Conservation (phyloP, 1,140 invertebrate genomes). For the Solenopsis invicta region DNA sequence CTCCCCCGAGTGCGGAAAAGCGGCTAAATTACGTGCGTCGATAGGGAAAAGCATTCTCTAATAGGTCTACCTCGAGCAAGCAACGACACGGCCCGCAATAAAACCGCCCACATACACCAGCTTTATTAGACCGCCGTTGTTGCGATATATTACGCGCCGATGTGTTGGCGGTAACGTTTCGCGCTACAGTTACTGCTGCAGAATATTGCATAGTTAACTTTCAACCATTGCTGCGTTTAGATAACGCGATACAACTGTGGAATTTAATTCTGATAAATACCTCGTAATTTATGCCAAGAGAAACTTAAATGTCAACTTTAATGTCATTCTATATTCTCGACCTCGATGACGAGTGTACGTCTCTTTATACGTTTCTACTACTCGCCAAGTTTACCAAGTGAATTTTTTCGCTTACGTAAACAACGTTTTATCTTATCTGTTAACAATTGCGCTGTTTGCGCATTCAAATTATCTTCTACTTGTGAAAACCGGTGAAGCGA, state of each 20-base stretch:
- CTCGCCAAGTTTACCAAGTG: not conserved
- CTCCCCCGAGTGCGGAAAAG: conserved; percentile 23
- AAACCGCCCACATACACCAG: conserved; percentile 35
- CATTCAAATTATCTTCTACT: not conserved
- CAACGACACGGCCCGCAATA: conserved; percentile 53
- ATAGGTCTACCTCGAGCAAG: conserved; percentile 56
- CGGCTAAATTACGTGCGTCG: conserved; percentile 47
- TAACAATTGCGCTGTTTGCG: not conserved
- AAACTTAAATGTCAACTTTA: no score
- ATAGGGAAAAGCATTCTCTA: conserved; percentile 59
- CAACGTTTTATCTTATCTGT: not conserved
- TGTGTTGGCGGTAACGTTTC: conserved; percentile 24
- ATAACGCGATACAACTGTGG: not conserved
- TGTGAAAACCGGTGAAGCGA: not conserved
- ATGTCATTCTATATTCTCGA: not conserved
- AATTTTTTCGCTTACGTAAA: not conserved
- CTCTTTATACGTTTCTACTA: not conserved
- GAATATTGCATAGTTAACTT: conserved; percentile 40
- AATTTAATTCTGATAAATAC: not conserved
- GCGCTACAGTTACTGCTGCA: not conserved
- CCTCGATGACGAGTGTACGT: not conserved
- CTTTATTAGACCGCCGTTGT: conserved; percentile 53
- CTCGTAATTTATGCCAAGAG: not conserved
- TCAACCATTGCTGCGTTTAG: not conserved
- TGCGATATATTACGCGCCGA: conserved; percentile 44